Conservation (phyloP, 2,113 vertebrate genomes). For the Columbina picui region DNA sequence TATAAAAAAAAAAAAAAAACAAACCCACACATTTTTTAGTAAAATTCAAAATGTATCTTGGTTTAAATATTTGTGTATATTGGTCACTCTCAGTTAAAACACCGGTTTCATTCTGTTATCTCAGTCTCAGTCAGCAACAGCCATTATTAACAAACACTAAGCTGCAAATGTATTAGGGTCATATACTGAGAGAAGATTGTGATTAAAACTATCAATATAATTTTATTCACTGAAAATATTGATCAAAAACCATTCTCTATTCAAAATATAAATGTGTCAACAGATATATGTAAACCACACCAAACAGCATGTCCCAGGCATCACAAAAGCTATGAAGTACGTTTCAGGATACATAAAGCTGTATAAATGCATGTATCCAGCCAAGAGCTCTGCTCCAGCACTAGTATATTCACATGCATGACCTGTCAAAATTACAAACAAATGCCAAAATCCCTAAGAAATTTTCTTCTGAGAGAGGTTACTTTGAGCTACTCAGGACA, state of each 20-base stretch:
- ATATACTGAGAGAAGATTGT: neutral
- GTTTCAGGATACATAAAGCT: neutral
- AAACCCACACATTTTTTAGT: neutral
- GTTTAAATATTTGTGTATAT: neutral
- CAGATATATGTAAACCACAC: neutral
- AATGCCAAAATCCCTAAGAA: neutral
- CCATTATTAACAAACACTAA: neutral
- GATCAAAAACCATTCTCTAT: neutral
- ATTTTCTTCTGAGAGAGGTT: neutral
- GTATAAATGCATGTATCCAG: neutral
- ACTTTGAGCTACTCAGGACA: neutral
- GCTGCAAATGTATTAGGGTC: neutral
- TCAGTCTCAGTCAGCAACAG: neutral
- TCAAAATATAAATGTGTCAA: neutral
- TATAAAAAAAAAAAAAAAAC: rapidly evolving
- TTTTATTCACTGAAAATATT: neutral
- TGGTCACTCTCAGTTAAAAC: neutral
- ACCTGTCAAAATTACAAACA: neutral
- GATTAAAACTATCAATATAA: neutral
- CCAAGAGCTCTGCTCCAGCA: neutral
- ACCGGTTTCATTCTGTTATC: neutral
- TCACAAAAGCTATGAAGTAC: neutral
- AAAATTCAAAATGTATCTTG: neutral
- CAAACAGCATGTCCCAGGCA: neutral
- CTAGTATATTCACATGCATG: neutral